A percentile compares a stretch with the other conserved stretches of the same genome.
These are phyloP conservation scores for Falco concolor DNA, from an alignment of 2,797 vertebrate species.

Conservation along the genomic window DNA sequence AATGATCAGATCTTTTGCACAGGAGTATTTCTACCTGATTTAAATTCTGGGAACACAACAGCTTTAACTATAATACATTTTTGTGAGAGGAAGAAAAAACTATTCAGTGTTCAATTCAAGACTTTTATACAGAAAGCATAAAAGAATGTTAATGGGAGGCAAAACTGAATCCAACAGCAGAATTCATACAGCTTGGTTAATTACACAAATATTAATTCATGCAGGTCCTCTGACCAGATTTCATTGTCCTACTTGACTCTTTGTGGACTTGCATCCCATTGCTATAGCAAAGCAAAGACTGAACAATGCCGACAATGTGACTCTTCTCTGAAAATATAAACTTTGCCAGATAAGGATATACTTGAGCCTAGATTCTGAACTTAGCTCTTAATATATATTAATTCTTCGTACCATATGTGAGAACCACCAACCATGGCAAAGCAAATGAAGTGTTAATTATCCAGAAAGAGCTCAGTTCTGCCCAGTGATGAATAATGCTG, in stretches of 20 bases:
- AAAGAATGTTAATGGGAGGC: not conserved
- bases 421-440: not conserved
- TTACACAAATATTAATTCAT: conserved; percentile 4
- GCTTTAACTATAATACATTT: not conserved
- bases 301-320: not conserved
- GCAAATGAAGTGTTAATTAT: conserved; percentile 36
- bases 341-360: not conserved
- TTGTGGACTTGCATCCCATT: not conserved
- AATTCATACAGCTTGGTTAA: not conserved
- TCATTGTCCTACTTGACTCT: not conserved
- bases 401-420: not conserved
- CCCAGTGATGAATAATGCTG: conserved; percentile 3
- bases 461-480: conserved; percentile 1
- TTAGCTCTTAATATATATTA: not conserved
- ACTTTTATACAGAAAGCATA: not conserved
- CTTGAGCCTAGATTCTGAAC: not conserved
- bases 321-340: not conserved
- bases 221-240: not conserved
- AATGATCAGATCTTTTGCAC: not conserved
- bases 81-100: not conserved
- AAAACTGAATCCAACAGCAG: not conserved
- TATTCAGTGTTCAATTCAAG: not conserved
- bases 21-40: not conserved
- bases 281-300: not conserved
- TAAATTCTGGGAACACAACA: not conserved